Conservation (phyloP, 2,113 vertebrate genomes). For the Hyla sarda region DNA sequence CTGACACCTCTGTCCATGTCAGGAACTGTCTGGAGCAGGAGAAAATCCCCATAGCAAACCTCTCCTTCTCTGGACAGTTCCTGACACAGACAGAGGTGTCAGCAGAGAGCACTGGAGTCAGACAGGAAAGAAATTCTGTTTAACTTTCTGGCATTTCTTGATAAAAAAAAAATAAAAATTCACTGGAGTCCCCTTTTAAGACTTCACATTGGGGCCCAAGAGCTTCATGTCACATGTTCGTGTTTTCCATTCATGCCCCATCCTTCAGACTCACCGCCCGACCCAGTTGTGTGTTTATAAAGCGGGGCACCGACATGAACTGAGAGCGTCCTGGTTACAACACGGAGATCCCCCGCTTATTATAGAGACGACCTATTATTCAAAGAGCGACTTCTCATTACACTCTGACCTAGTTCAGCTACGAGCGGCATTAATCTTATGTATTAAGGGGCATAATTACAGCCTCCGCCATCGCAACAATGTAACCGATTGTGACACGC, state of each 20-base stretch:
- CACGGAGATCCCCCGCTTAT: not conserved
- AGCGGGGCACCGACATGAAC: not conserved
- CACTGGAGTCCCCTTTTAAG: too few relatives aligned
- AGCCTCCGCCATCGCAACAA: not conserved
- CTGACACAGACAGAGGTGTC: too few relatives aligned
- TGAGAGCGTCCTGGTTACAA: not conserved
- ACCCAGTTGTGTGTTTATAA: not conserved
- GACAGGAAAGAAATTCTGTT: too few relatives aligned
- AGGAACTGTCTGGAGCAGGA: too few relatives aligned
- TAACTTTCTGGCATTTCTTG: too few relatives aligned
- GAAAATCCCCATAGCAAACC: too few relatives aligned
- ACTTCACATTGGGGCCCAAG: too few relatives aligned
- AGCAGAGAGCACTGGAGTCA: too few relatives aligned
- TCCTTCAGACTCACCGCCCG: not conserved
- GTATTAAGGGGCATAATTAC: conserved; percentile 21
- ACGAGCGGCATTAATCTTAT: conserved; percentile 28
- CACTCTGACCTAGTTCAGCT: conserved; percentile 39
- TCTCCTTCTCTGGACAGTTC: too few relatives aligned
- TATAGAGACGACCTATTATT: conserved; percentile 37
- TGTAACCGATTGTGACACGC: not conserved
- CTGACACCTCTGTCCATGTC: too few relatives aligned
- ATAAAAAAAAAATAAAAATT: too few relatives aligned
- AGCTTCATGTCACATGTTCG: too few relatives aligned
- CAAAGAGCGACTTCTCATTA: conserved; percentile 36
- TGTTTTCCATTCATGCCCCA: not conserved